A percentile compares a stretch with the other conserved stretches of the same genome.
Conservation (phyloP, 1,140 invertebrate species). For the Caenorhabditis briggsae region DNA sequence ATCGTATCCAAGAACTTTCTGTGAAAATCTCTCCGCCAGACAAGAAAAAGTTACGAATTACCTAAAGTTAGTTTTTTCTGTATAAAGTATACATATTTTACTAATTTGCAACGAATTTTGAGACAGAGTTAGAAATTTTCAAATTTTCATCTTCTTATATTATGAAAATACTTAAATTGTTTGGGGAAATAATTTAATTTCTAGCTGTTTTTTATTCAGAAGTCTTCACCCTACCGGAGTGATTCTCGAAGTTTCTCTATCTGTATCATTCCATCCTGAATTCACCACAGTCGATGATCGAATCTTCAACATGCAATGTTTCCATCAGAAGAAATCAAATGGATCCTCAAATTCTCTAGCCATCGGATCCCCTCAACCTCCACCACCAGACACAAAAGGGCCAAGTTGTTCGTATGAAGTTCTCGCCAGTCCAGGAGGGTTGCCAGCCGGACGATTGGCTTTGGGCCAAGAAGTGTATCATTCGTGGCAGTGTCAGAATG, state of each 20-base stretch:
- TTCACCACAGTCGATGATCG: slow-evolving; percentile 60
- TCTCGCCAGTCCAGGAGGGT: slow-evolving; percentile 8
- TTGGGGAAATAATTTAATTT: no score
- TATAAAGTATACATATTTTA: no score
- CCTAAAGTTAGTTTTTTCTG: no score
- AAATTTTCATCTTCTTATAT: no score
- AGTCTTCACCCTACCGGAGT: slow-evolving; percentile 45
- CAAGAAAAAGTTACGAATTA: no score
- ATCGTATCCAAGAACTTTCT: no score
- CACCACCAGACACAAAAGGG: slow-evolving; percentile 20
- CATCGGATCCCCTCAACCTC: slow-evolving; percentile 48
- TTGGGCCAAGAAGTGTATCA: slow-evolving; percentile 59
- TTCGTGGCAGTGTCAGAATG: slow-evolving; percentile 56
- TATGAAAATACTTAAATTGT: no score
- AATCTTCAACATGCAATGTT: slow-evolving; percentile 59
- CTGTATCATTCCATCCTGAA: slow-evolving; percentile 60
- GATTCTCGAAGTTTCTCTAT: slow-evolving; percentile 53
- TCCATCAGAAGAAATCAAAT: slow-evolving; percentile 55
- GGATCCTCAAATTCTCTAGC: slow-evolving; percentile 22
- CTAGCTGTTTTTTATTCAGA: slow-evolving; percentile 24
- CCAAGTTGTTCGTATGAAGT: slow-evolving; percentile 55
- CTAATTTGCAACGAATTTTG: no score
- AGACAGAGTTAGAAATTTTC: no score
- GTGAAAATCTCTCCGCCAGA: no score
- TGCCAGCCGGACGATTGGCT: slow-evolving; percentile 31